Percentiles rank a stretch among this genome's conserved stretches.
Conservation (phyloP, 2,113 vertebrate species). For the Fregetta grallaria region DNA sequence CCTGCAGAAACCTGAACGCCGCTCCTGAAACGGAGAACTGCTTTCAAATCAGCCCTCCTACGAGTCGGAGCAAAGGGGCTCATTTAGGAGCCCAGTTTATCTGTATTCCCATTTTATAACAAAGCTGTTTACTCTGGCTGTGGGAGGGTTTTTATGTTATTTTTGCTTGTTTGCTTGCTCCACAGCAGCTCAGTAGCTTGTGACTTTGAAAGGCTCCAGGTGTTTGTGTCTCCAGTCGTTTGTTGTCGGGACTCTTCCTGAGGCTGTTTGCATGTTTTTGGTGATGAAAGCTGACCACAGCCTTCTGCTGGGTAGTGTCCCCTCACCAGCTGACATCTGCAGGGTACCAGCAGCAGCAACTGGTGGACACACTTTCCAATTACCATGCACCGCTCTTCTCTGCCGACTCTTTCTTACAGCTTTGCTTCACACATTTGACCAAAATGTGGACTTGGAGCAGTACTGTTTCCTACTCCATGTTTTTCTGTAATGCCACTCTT, state of each 20-base stretch:
- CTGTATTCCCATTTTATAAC: not conserved
- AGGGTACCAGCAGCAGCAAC: not conserved
- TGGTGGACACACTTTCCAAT: not conserved
- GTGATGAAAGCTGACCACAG: not conserved
- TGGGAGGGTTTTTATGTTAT: not conserved
- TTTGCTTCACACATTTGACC: too few relatives aligned
- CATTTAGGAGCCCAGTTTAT: not conserved
- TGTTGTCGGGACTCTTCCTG: not conserved
- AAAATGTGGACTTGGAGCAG: too few relatives aligned
- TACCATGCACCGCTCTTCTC: not conserved
- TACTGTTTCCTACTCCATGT: accelerated
- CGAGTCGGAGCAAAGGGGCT: too few relatives aligned
- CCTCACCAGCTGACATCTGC: not conserved
- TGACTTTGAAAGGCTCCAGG: not conserved
- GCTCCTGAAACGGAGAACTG: too few relatives aligned
- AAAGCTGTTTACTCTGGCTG: accelerated
- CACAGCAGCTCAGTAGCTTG: not conserved
- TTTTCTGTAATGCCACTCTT: not conserved
- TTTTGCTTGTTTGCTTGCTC: not conserved
- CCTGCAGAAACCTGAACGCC: not conserved
- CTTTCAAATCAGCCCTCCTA: too few relatives aligned
- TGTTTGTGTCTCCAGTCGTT: not conserved
- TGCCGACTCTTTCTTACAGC: too few relatives aligned
- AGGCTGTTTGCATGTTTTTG: not conserved
- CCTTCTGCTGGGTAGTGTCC: not conserved